Evolutionary conservation across 2,888 invertebrate species (phyloP), one percentile per base, ranked within the genome.

Genomic region (Mesorhabditis belari): DNA sequence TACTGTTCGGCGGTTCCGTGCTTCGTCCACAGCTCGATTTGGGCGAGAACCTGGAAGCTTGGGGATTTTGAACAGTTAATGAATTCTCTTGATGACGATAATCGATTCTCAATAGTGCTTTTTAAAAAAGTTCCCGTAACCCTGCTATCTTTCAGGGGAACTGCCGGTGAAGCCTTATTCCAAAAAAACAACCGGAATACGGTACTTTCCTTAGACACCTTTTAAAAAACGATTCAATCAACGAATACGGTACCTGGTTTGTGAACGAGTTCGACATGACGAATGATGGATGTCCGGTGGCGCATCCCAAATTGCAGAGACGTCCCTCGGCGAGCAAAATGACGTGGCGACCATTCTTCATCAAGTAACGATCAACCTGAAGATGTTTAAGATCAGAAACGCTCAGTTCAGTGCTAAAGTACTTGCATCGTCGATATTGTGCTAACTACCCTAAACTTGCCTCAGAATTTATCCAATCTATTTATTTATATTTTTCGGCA

Each of bases 221-320:
- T 12, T 44, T 12, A 44, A 44, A 44, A 12, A 12, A 44, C 12
- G 44, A n/a, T 12, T 44, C 9, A n/a, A n/a, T n/a, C n/a, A n/a
- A n/a, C n/a, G n/a, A n/a, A n/a, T n/a, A n/a, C n/a, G 12, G 23
- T 56, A 64, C 67, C 86, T 98, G 98, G 83, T 99, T 99, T 58
- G 94, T 91, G 82, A 99, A 99, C 1, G 96, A 96, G 83, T 92
- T 94, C 69, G 93, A 93, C 98, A 99, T 99, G 19, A 99, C 98
- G 83, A 98, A 99, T 59, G 93, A 93, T 4, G 98, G 91, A 84
- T 98, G 98, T 35, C 98, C 98, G 79, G 90, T 95, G 28, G 98
- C 98, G 84, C 98, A 98, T 60, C 96, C 98, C 70, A 99, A 86
- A 83, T 99, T 99, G 4, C 95, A 95, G 62, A 99, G 87, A 71